These are phyloP conservation scores for Abrostola triplasia DNA, from an alignment of 2,888 invertebrate species.

Conservation along the genomic window DNA sequence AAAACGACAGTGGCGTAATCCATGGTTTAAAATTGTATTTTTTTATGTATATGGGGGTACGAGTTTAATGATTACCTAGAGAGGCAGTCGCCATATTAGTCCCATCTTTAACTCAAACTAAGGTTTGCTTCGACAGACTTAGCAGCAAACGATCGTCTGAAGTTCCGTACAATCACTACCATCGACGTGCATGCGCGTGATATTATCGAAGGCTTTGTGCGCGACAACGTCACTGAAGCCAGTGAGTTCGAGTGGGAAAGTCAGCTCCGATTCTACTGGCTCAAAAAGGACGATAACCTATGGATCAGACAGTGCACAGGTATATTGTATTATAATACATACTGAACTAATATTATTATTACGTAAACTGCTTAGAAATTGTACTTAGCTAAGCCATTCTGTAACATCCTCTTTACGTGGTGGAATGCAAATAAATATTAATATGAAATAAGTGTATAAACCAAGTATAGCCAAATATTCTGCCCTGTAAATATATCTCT, in stretches of 20 bases:
- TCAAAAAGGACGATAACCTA: conserved; percentile 93
- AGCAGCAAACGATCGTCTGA: conserved; percentile 93
- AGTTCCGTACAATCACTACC: conserved; percentile 96
- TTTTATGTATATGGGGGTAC: too few species aligned
- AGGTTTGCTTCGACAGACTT: conserved; percentile 82
- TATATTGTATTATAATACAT: conserved; percentile 36
- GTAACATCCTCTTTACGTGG: too few species aligned
- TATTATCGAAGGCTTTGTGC: conserved; percentile 94
- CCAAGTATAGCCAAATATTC: too few species aligned
- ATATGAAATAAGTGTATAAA: too few species aligned
- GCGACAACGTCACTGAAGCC: conserved; percentile 94
- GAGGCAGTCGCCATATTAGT: too few species aligned
- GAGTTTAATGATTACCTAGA: too few species aligned
- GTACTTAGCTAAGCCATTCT: too few species aligned
- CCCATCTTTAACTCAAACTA: too few species aligned
- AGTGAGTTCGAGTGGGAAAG: conserved; percentile 98
- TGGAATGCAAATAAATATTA: too few species aligned
- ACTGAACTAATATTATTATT: background rate
- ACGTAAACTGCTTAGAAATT: background rate
- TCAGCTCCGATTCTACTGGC: conserved; percentile 97
- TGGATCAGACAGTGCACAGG: conserved; percentile 95
- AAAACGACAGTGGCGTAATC: too few species aligned
- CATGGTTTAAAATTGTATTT: too few species aligned
- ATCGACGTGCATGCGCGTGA: conserved; percentile 97
- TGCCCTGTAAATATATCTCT: too few species aligned